Percentiles rank a stretch among this genome's conserved stretches.
phyloP scores from a whole-genome alignment of 1,140 invertebrate species.

The Eciton burchellii region DNA sequence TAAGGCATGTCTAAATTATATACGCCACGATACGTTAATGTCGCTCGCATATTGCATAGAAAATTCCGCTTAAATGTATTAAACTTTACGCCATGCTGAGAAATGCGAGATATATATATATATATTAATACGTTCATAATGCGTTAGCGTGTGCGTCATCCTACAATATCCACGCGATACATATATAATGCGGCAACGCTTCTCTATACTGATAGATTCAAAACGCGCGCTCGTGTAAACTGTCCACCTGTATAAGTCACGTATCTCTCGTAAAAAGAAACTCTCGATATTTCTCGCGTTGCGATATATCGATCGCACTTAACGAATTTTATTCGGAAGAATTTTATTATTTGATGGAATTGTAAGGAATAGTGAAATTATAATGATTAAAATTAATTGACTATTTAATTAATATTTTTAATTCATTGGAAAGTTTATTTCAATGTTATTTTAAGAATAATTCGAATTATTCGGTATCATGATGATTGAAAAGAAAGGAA shows the following conservation, averaged over 20 bases:
- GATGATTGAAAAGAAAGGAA: too few relatives aligned
- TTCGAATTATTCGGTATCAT: too few relatives aligned
- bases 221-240: neutral
- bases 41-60: neutral
- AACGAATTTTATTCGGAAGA: neutral
- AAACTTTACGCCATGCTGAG: conserved; percentile 38
- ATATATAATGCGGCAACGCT: neutral
- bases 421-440: too few relatives aligned
- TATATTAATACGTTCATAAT: conserved; percentile 2
- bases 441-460: too few relatives aligned
- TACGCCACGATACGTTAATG: conserved; percentile 30
- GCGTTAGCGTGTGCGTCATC: conserved; percentile 7
- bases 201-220: conserved; percentile 22
- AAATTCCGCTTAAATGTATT: neutral
- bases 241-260: conserved; percentile 11
- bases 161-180: neutral
- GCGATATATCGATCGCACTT: conserved; percentile 16
- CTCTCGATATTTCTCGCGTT: conserved; percentile 9
- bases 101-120: neutral
- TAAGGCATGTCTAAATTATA: conserved; percentile 35
- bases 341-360: too few relatives aligned
- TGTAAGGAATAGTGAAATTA: too few relatives aligned
- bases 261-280: neutral
- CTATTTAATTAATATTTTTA: too few relatives aligned
- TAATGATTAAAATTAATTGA: too few relatives aligned